phyloP scores from a whole-genome alignment of 2,797 vertebrate genomes.

The Pteronotus mesoamericanus region DNA sequence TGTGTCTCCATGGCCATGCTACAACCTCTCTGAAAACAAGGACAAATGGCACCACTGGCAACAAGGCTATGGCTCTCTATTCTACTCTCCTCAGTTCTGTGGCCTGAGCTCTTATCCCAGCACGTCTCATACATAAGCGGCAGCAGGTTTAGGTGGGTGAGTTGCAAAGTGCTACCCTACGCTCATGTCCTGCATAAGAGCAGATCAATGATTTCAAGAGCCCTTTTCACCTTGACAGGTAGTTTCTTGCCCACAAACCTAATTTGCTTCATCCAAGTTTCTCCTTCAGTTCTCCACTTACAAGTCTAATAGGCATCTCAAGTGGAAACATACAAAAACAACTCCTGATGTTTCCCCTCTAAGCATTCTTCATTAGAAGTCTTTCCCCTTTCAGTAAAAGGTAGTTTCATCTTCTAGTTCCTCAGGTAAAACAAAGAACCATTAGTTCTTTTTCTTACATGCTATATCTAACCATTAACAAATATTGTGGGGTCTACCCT shows the following conservation, averaged over 20 bases:
- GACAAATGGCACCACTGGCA: background rate
- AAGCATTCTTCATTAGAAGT: background rate
- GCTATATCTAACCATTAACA: background rate
- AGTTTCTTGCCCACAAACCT: background rate
- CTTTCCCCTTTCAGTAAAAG: background rate
- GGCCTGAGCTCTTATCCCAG: background rate
- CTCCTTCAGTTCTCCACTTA: background rate
- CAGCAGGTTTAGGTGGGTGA: background rate
- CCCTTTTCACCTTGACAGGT: background rate
- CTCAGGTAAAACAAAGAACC: background rate
- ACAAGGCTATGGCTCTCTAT: background rate
- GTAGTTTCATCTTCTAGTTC: background rate
- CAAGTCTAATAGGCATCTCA: background rate
- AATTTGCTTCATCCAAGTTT: background rate
- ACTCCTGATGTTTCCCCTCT: background rate
- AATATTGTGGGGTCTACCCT: background rate
- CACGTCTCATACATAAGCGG: background rate
- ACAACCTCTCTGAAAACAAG: background rate
- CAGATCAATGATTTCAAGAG: background rate
- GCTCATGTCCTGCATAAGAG: background rate
- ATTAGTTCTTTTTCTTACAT: background rate
- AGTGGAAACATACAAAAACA: background rate
- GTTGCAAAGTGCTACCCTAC: background rate
- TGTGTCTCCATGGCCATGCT: background rate
- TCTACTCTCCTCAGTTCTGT: background rate